Evolutionary conservation across 1,140 invertebrate genomes (phyloP), one percentile per base, ranked within the genome.

Genomic region (Potamilus streckersoni): DNA sequence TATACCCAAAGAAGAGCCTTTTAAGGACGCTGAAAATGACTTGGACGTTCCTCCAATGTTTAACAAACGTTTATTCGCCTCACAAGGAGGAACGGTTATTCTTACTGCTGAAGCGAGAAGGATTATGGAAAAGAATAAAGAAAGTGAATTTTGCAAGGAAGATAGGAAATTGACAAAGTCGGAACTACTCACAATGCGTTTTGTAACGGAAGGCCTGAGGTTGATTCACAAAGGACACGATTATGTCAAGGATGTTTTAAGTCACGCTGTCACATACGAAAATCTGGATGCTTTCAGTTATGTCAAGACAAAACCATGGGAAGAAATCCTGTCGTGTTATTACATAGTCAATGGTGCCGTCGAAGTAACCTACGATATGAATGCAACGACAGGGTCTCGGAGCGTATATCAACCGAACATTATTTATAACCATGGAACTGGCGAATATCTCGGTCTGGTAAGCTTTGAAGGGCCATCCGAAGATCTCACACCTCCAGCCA

Each of bases 351-450:
- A 82, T 23, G 86, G 86, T 0, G 82, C 80, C 0, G 85, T 86
- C 16, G 85, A 87, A 74, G 86, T 85, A 62, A 86, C 84, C 27
- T 87, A 87, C 64, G 85, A 85, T 68, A 77, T 84, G 67, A 79
- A 76, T 57, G 71, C 73, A 0, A 78, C 80, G 12, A 76, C 78
- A 49, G 74, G 65, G 61, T 79, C 83, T 15, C 73, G 81, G 31
- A 82, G 79, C 64, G 83, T 86, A 13, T 85, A 82, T 63, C 84
- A 87, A 66, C 83, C 86, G 1, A 83, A 85, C 71, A 87, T 87
- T 12, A 83, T 87, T 15, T 87, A 87, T 72, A 87, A 79, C 59
- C 86, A 87, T 59, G 84, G 84, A 2, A 82, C 82, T 5, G 86
- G 84, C 19, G 86, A 87, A 73, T 87, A 84, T 59, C 80, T 87